phyloP scores from a whole-genome alignment of 1,140 invertebrate genomes.

The Bombus superbus region DNA sequence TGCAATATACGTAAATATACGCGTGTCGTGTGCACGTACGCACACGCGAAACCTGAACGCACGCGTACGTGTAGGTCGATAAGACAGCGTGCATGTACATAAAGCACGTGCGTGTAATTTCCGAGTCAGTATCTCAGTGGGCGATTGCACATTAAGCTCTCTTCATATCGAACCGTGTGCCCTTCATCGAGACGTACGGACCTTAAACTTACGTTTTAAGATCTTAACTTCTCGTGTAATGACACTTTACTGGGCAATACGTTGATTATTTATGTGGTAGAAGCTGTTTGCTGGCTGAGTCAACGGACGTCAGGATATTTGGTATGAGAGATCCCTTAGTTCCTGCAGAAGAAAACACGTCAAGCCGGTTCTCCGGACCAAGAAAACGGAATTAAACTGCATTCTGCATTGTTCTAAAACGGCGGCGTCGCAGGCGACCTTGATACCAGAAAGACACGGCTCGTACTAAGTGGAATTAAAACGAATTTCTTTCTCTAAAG shows the following conservation, averaged over 20 bases:
- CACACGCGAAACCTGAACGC: too few relatives aligned
- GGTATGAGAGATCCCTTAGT: conserved; percentile 33
- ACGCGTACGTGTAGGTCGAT: conserved; percentile 1
- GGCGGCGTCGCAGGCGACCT: conserved; percentile 26
- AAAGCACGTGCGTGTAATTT: conserved; percentile 48
- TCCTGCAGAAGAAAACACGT: conserved; percentile 64
- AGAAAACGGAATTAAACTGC: conserved; percentile 65
- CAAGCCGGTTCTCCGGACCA: conserved; percentile 62
- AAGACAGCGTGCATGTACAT: conserved; percentile 26
- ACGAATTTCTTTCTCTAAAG: neutral
- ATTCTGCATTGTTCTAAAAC: conserved; percentile 68
- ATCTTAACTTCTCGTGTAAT: neutral
- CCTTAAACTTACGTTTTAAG: neutral
- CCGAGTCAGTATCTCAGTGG: conserved; percentile 46
- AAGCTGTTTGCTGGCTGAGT: neutral
- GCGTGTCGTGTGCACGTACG: neutral
- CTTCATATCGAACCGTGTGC: conserved; percentile 21
- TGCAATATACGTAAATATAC: conserved; percentile 22
- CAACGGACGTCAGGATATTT: neutral
- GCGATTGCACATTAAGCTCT: conserved; percentile 35
- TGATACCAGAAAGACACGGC: conserved; percentile 25
- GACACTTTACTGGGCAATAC: neutral
- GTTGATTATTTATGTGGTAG: neutral
- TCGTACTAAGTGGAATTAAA: neutral
- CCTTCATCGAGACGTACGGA: neutral